phyloP scores from a whole-genome alignment of 2,113 vertebrate species.

The Phyllostomus hastatus region DNA sequence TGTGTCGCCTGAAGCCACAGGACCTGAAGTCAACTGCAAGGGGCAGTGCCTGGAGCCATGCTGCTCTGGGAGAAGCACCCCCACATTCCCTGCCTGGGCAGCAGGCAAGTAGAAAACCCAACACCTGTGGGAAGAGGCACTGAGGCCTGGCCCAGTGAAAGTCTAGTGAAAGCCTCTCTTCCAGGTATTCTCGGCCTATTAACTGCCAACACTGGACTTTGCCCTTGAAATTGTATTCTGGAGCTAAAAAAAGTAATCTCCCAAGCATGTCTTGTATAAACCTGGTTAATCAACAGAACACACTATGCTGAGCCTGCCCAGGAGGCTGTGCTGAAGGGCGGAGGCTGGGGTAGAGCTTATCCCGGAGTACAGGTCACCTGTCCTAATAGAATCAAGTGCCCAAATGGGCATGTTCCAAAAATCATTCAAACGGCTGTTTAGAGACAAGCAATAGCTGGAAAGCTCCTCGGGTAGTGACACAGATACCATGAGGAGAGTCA shows the following conservation, averaged over 20 bases:
- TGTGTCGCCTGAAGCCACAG: conserved; percentile 35
- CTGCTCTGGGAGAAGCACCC: background rate
- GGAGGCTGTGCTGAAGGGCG: background rate
- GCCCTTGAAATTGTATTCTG: conserved; percentile 71
- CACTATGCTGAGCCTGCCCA: background rate
- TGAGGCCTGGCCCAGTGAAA: conserved; percentile 1
- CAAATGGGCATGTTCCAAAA: conserved; percentile 1
- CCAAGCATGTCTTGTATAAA: conserved; percentile 49
- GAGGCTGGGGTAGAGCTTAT: background rate
- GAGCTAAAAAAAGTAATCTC: conserved; percentile 56
- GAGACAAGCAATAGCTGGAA: background rate
- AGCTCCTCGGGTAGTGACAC: background rate
- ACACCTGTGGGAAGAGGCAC: conserved; percentile 46
- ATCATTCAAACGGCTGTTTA: background rate
- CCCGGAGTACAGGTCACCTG: background rate
- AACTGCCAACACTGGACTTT: conserved; percentile 60
- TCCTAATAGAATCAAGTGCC: background rate
- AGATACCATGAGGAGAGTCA: background rate
- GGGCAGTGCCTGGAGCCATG: background rate
- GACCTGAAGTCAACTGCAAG: background rate
- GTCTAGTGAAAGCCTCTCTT: conserved; percentile 23
- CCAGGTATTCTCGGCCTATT: conserved; percentile 54
- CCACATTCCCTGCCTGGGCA: background rate
- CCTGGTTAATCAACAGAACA: conserved; percentile 40
- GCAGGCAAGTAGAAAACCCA: background rate